phyloP scores from a whole-genome alignment of 2,888 invertebrate species.

The Morpho helenor region DNA sequence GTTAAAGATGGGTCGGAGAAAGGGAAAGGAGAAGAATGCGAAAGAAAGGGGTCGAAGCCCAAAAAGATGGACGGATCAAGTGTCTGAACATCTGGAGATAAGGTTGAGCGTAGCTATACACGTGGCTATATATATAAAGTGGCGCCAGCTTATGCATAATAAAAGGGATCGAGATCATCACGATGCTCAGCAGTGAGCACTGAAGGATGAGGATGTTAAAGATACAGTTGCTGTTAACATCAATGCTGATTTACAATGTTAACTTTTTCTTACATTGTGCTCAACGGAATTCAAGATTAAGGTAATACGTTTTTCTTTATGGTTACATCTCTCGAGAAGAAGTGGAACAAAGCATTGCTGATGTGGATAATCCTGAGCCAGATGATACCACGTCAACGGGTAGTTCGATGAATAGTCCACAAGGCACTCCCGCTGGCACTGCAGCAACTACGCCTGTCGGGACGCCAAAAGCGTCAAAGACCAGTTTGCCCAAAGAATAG shows the following conservation, averaged over 20 bases:
- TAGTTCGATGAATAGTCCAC: conserved; percentile 4
- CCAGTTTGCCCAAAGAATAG: conserved; percentile 21
- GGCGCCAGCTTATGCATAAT: too few species aligned
- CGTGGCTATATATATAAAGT: too few species aligned
- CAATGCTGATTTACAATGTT: not conserved
- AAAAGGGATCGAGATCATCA: too few species aligned
- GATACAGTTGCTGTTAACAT: conserved; percentile 15
- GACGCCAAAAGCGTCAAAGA: conserved; percentile 20
- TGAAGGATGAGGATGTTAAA: too few species aligned
- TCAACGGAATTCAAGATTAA: conserved; percentile 17
- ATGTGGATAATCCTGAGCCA: conserved; percentile 24
- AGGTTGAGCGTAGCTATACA: too few species aligned
- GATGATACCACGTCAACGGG: conserved; percentile 6
- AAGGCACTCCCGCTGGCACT: conserved; percentile 1
- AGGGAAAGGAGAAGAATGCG: too few species aligned
- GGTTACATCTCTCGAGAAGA: conserved; percentile 44
- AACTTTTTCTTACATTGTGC: conserved; percentile 1
- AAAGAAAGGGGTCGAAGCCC: too few species aligned
- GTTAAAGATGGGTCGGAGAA: too few species aligned
- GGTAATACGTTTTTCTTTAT: conserved; percentile 29
- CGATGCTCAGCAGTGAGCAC: too few species aligned
- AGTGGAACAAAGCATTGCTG: conserved; percentile 44
- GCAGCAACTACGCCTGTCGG: conserved; percentile 15
- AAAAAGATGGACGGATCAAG: too few species aligned
- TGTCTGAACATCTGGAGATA: too few species aligned